phyloP scores from a whole-genome alignment of 2,113 vertebrate genomes.

The Aphyosemion australe region DNA sequence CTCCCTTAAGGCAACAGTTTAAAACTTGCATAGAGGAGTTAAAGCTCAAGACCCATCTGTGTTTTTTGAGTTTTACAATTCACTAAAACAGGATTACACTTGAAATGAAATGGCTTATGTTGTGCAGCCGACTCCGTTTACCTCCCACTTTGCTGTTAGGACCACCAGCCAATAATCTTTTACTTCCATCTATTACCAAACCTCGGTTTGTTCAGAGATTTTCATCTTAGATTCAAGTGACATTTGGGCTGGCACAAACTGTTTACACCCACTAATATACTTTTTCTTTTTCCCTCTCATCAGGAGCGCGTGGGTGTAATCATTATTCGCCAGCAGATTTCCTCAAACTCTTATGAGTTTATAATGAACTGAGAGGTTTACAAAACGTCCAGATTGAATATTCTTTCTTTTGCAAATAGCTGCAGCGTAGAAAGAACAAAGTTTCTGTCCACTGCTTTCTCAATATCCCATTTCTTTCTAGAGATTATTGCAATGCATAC shows the following conservation, averaged over 20 bases:
- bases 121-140: conserved; percentile 35
- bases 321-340: conserved; percentile 69
- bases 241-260: conserved; percentile 53
- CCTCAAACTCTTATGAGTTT: conserved; percentile 40
- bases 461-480: conserved; percentile 4
- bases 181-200: conserved; percentile 27
- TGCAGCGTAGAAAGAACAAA: conserved; percentile 18
- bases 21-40: conserved; percentile 22
- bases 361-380: conserved; percentile 32
- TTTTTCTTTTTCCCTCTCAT: conserved; percentile 38
- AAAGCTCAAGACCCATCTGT: conserved; percentile 33
- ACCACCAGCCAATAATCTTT: conserved; percentile 32
- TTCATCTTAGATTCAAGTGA: conserved; percentile 50
- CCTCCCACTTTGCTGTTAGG: conserved; percentile 27
- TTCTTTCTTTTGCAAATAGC: conserved; percentile 34
- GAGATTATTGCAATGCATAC: not conserved
- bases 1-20: conserved; percentile 42
- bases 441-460: conserved; percentile 1
- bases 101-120: conserved; percentile 18
- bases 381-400: conserved; percentile 39
- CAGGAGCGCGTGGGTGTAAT: conserved; percentile 63
- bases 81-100: conserved; percentile 31
- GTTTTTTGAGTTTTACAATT: conserved; percentile 33
- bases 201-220: conserved; percentile 29
- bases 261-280: conserved; percentile 52